phyloP scores from a whole-genome alignment of 2,888 invertebrate genomes.

The Tenthredo mesomela region DNA sequence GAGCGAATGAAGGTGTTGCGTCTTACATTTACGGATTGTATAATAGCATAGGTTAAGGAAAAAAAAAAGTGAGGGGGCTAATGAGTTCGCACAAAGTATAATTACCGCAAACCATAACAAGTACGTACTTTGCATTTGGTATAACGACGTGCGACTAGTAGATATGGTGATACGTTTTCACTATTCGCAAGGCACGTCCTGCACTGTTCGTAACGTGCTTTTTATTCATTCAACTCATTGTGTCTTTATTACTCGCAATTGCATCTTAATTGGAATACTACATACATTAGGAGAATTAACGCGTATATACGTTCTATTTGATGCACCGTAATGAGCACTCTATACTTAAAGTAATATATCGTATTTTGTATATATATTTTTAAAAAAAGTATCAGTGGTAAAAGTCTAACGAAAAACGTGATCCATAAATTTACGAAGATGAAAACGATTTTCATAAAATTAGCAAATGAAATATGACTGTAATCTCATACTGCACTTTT shows the following conservation, averaged over 20 bases:
- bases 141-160: slow-evolving; percentile 25
- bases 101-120: slow-evolving; percentile 43
- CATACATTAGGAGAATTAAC: neutral
- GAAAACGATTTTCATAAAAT: neutral
- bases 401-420: neutral
- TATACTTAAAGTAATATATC: neutral
- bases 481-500: slow-evolving; percentile 2
- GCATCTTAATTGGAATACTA: slow-evolving; percentile 33
- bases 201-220: slow-evolving; percentile 8
- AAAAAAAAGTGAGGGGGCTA: slow-evolving; percentile 20
- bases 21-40: slow-evolving; percentile 16
- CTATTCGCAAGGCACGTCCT: slow-evolving; percentile 28
- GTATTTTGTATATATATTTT: neutral
- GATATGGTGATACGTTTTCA: slow-evolving; percentile 38
- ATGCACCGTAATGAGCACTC: neutral
- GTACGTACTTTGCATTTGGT: slow-evolving; percentile 36
- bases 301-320: neutral
- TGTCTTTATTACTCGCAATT: slow-evolving; percentile 37
- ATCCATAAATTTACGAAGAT: neutral
- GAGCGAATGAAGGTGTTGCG: neutral
- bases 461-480: neutral
- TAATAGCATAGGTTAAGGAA: neutral
- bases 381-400: neutral
- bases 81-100: slow-evolving; percentile 38
- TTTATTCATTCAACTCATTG: slow-evolving; percentile 43